Evolutionary conservation across 1,140 invertebrate species (phyloP).

Genomic region (Drosophila persimilis): DNA sequence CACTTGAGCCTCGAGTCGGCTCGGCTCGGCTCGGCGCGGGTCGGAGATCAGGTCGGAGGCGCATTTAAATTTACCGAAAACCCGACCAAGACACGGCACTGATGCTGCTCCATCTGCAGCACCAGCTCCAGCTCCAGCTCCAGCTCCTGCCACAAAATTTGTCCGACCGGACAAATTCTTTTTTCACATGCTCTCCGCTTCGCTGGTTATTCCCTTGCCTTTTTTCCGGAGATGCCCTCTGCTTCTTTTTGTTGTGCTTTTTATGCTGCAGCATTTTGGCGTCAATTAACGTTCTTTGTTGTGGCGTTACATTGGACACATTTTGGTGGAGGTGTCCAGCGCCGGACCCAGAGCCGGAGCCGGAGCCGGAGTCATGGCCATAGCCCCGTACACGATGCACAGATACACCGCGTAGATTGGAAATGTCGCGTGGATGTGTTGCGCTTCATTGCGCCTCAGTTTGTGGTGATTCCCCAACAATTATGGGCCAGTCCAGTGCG

Average conservation of each 20-base stretch:
- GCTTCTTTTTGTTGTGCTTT: conserved; percentile 20
- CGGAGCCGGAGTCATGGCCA: conserved; percentile 50
- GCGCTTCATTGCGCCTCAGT: conserved; percentile 67
- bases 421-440: conserved; percentile 61
- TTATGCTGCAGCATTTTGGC: conserved; percentile 69
- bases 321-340: conserved; percentile 39
- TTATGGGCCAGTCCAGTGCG: neutral
- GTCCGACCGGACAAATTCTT: conserved; percentile 62
- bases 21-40: conserved; percentile 1
- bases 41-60: conserved; percentile 13
- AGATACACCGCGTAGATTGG: conserved; percentile 67
- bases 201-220: conserved; percentile 10
- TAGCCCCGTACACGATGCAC: conserved; percentile 37
- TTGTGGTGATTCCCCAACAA: conserved; percentile 28
- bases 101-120: neutral
- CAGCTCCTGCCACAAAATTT: conserved; percentile 34
- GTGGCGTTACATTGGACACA: conserved; percentile 82
- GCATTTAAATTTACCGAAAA: conserved; percentile 54
- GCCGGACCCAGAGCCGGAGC: conserved; percentile 33
- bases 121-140: neutral
- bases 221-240: conserved; percentile 8
- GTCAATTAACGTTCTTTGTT: conserved; percentile 82
- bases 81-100: conserved; percentile 36
- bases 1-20: conserved; percentile 45
- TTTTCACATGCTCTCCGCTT: conserved; percentile 46